Percentiles rank a stretch among this genome's conserved stretches.
These are phyloP conservation scores for Calvadosia cruxmelitensis DNA, from an alignment of 30 jellyfish, hydroid and myxozoan species.

Conservation along the genomic window DNA sequence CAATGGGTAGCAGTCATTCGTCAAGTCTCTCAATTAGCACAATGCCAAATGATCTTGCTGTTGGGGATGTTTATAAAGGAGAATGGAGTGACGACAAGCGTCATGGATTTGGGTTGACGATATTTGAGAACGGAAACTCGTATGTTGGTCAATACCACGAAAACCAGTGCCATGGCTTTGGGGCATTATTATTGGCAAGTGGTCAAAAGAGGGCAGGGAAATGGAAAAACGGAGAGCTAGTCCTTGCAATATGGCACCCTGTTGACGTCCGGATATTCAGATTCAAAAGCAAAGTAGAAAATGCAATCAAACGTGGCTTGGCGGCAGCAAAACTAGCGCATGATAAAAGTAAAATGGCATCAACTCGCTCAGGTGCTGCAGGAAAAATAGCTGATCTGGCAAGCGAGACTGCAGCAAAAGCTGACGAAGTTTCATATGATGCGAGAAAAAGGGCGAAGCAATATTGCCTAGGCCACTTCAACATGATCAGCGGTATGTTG, in stretches of 20 bases:
- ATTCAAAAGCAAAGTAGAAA: slow-evolving; percentile 45
- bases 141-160: slow-evolving; percentile 84
- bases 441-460: slow-evolving; percentile 57
- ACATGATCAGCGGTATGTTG: neutral
- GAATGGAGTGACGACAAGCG: slow-evolving; percentile 80
- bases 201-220: slow-evolving; percentile 60
- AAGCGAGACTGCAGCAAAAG: slow-evolving; percentile 43
- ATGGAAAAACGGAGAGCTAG: slow-evolving; percentile 74
- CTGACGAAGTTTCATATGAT: slow-evolving; percentile 35
- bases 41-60: slow-evolving; percentile 17
- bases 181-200: slow-evolving; percentile 20
- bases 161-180: slow-evolving; percentile 86
- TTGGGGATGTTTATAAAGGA: slow-evolving; percentile 78
- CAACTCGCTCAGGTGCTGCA: slow-evolving; percentile 74
- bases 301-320: slow-evolving; percentile 51
- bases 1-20: slow-evolving; percentile 62
- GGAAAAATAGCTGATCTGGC: slow-evolving; percentile 70
- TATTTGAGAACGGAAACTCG: slow-evolving; percentile 60
- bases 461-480: slow-evolving; percentile 3
- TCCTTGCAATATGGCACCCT: slow-evolving; percentile 41
- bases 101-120: slow-evolving; percentile 65
- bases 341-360: slow-evolving; percentile 66
- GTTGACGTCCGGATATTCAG: slow-evolving; percentile 39
- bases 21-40: slow-evolving; percentile 42
- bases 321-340: slow-evolving; percentile 74